A percentile compares a stretch with the other conserved stretches of the same genome.
Conservation (phyloP, 2,113 vertebrate genomes). For the Phalacrocorax aristotelis region DNA sequence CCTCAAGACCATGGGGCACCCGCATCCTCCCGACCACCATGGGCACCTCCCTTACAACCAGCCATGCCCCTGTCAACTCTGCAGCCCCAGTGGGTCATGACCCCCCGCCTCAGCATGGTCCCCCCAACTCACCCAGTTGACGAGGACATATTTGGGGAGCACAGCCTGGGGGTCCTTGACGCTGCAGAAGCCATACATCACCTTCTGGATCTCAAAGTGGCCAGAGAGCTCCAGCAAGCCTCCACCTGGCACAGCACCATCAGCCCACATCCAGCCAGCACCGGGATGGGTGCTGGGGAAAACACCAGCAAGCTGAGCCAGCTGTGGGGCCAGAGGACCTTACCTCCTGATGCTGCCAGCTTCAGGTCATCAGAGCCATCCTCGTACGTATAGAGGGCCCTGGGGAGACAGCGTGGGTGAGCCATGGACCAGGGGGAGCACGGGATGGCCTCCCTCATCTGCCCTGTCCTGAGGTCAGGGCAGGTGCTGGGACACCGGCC, state of each 20-base stretch:
- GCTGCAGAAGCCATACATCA: conserved; percentile 99
- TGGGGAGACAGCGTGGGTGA: conserved; percentile 61
- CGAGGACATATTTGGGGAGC: conserved; percentile 94
- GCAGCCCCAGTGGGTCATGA: accelerated
- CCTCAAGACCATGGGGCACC: background rate
- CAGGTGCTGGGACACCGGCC: accelerated
- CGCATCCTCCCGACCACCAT: background rate
- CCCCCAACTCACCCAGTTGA: conserved; percentile 91
- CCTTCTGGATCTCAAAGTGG: conserved; percentile 89
- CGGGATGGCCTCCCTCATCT: background rate
- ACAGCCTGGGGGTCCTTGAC: conserved; percentile 89
- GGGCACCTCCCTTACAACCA: background rate
- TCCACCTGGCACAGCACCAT: conserved; percentile 76
- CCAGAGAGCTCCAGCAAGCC: conserved; percentile 89
- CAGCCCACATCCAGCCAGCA: background rate
- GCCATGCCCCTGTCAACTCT: background rate
- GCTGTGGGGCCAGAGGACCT: conserved; percentile 38
- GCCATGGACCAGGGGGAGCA: accelerated
- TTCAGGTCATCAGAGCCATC: conserved; percentile 89
- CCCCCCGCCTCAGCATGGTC: accelerated
- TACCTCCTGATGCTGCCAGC: conserved; percentile 90
- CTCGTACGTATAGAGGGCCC: conserved; percentile 95
- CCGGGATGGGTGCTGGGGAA: background rate
- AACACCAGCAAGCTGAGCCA: accelerated
- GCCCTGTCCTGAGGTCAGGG: background rate